A percentile compares a stretch with the other conserved stretches of the same genome.
These are phyloP conservation scores for Pollenia labialis DNA, from an alignment of 2,888 invertebrate species.

Conservation along the genomic window DNA sequence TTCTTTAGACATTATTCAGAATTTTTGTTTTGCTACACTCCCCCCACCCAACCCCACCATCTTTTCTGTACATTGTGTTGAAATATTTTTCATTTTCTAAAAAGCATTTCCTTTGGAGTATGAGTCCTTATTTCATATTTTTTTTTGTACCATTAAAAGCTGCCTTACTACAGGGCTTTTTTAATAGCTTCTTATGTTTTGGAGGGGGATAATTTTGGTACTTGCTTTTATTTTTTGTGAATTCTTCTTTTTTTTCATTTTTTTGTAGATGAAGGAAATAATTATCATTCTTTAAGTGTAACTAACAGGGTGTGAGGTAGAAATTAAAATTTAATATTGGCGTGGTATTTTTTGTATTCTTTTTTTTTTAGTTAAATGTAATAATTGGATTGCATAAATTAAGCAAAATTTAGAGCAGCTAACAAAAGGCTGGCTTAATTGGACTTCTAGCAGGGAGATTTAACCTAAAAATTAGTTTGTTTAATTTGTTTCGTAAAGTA, in stretches of 20 bases:
- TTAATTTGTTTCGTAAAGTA: too few relatives aligned
- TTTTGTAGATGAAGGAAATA: constrained; percentile 59
- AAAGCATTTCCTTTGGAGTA: constrained; percentile 68
- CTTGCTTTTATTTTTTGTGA: constrained; percentile 6
- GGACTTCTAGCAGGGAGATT: neutral
- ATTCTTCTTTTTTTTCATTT: constrained; percentile 25
- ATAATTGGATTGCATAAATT: constrained; percentile 23
- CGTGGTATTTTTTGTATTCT: neutral
- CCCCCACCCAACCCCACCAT: neutral
- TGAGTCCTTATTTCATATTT: neutral
- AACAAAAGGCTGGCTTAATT: neutral
- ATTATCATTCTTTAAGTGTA: constrained; percentile 62
- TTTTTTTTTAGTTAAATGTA: neutral
- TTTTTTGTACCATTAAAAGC: constrained; percentile 43
- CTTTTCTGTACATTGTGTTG: constrained; percentile 13
- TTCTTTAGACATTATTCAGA: constrained; percentile 23
- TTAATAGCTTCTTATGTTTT: constrained; percentile 52
- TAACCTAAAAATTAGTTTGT: neutral
- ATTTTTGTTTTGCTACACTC: neutral
- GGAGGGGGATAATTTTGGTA: constrained; percentile 49
- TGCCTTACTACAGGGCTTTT: constrained; percentile 36
- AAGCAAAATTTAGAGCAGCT: neutral
- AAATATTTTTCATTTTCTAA: constrained; percentile 63
- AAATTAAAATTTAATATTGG: constrained; percentile 34
- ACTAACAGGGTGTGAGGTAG: constrained; percentile 4